A percentile compares a stretch with the other conserved stretches of the same genome.
These are phyloP conservation scores for Holcopasites calliopsidis DNA, from an alignment of 1,140 invertebrate species.

Conservation along the genomic window DNA sequence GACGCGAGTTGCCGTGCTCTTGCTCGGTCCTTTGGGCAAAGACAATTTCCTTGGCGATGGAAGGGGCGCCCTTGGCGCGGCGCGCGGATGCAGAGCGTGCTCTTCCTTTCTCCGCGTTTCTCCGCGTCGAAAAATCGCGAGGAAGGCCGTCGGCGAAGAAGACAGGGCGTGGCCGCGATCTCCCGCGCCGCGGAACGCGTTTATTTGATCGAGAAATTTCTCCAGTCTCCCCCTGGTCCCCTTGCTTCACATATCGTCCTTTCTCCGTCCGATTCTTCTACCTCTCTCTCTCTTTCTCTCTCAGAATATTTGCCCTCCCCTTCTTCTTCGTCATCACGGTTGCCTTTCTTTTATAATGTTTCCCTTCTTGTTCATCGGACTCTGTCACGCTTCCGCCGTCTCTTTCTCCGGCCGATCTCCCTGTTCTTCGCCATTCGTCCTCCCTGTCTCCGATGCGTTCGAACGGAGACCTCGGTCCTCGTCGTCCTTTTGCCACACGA, in stretches of 20 bases:
- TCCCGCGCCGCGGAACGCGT: conserved; percentile 58
- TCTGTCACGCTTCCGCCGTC: background rate
- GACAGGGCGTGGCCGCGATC: conserved; percentile 64
- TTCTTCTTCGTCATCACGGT: background rate
- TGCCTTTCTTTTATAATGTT: background rate
- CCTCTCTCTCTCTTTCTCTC: background rate
- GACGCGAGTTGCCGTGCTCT: background rate
- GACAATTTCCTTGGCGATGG: background rate
- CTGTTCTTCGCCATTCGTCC: background rate
- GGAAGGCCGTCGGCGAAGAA: conserved; percentile 59
- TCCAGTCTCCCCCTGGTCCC: conserved; percentile 4
- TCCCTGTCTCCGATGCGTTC: conserved; percentile 11
- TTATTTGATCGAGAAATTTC: conserved; percentile 60
- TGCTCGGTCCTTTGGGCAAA: background rate
- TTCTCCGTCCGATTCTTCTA: background rate
- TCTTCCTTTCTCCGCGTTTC: conserved; percentile 15
- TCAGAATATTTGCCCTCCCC: background rate
- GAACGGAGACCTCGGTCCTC: conserved; percentile 1
- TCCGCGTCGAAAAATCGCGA: conserved; percentile 46
- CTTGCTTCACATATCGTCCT: background rate
- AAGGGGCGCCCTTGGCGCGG: background rate
- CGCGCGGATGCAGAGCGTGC: background rate
- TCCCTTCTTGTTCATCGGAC: background rate
- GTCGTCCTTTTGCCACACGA: background rate
- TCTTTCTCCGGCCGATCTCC: background rate